Percentiles rank a stretch among this genome's conserved stretches.
These are phyloP conservation scores for Limnothrissa miodon DNA, from an alignment of 2,113 vertebrate genomes.

Conservation along the genomic window DNA sequence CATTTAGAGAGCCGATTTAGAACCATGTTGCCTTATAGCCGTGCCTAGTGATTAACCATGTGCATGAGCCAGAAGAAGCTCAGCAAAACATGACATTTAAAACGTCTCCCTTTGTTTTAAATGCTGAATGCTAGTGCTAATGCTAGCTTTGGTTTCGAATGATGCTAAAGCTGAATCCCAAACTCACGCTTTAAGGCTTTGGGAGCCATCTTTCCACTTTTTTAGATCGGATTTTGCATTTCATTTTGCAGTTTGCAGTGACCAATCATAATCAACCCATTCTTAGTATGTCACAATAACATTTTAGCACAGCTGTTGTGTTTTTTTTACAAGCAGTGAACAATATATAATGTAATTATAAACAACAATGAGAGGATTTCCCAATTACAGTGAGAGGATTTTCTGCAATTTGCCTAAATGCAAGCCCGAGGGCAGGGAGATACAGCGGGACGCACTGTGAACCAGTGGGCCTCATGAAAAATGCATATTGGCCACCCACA, in stretches of 20 bases:
- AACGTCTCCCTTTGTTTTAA: background rate
- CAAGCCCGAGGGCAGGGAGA: background rate
- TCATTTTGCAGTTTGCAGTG: background rate
- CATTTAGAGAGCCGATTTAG: constrained; percentile 23
- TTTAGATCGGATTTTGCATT: background rate
- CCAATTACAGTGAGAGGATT: background rate
- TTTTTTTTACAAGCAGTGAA: background rate
- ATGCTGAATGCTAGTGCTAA: no score
- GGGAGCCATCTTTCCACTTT: background rate
- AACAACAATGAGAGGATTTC: background rate
- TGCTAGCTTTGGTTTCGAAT: no score
- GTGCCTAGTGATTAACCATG: constrained; percentile 24
- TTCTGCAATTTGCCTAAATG: constrained; percentile 11
- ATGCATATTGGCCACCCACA: constrained; percentile 14
- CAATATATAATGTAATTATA: constrained; percentile 2
- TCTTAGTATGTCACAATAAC: background rate
- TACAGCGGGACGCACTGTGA: background rate
- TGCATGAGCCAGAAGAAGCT: constrained; percentile 21
- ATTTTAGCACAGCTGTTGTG: background rate
- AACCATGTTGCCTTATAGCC: constrained; percentile 3
- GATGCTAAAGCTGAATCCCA: background rate
- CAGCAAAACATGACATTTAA: constrained; percentile 23
- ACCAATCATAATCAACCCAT: background rate
- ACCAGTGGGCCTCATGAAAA: constrained; percentile 11
- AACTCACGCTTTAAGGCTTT: background rate